Conservation (phyloP, 2,113 vertebrate species). For the Serilophus lunatus region DNA sequence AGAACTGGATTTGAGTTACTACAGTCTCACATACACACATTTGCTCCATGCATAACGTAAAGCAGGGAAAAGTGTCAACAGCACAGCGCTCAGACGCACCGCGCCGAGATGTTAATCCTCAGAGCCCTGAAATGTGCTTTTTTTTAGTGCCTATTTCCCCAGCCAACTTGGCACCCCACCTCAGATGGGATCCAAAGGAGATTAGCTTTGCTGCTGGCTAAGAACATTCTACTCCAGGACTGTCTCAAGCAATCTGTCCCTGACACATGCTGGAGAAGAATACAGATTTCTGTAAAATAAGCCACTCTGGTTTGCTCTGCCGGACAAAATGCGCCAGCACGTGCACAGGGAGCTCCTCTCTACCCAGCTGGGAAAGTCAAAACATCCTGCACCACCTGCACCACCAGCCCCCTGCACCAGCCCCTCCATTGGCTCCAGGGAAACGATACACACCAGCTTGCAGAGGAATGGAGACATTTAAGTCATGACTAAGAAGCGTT, state of each 20-base stretch:
- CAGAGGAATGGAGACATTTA: neutral
- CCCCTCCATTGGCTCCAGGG: neutral
- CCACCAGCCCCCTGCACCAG: neutral
- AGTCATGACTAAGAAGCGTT: neutral
- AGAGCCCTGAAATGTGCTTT: slow-evolving; percentile 23
- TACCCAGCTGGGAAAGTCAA: slow-evolving; percentile 21
- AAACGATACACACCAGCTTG: neutral
- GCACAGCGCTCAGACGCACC: neutral
- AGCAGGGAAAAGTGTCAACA: slow-evolving; percentile 51
- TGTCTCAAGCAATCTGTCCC: slow-evolving; percentile 36
- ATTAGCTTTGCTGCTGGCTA: slow-evolving; percentile 60
- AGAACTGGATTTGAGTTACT: slow-evolving; percentile 54
- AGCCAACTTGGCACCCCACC: slow-evolving; percentile 60
- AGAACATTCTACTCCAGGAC: neutral
- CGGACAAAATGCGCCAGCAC: neutral
- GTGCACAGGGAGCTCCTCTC: neutral
- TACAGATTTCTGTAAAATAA: neutral
- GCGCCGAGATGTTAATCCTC: slow-evolving; percentile 36
- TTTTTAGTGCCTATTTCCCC: neutral
- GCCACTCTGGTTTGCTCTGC: neutral
- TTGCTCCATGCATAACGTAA: slow-evolving; percentile 6
- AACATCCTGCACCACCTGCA: neutral
- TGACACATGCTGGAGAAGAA: slow-evolving; percentile 31
- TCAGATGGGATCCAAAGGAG: slow-evolving; percentile 57
- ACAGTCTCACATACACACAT: slow-evolving; percentile 1